Evolutionary conservation across 2,888 invertebrate genomes (phyloP).

Genomic region (Drosophila hawaiiensis): DNA sequence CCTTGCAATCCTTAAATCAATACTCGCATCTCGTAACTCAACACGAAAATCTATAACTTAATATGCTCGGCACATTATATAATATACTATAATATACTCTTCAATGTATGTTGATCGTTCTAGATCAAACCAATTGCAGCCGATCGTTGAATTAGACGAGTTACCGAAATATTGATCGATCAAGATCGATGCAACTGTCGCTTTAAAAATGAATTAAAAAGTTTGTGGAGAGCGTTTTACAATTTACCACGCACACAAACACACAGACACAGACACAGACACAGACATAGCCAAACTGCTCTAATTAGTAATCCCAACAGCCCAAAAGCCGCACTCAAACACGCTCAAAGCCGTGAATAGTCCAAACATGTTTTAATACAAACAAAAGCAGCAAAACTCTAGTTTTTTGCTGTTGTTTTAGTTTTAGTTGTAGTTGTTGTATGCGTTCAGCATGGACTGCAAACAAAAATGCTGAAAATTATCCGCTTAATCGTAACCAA

Average conservation of each 20-base stretch:
- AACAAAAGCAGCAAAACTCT: constrained; percentile 28
- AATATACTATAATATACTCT: too few relatives aligned
- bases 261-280: neutral
- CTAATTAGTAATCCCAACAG: constrained; percentile 34
- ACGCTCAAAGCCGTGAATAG: constrained; percentile 45
- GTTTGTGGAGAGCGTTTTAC: neutral
- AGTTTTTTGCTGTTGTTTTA: neutral
- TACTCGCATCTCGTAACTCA: neutral
- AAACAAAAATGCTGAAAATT: constrained; percentile 67
- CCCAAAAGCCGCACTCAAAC: constrained; percentile 37
- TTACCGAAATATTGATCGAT: neutral
- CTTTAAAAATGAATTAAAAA: neutral
- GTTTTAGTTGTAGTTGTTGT: neutral
- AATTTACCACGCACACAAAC: neutral
- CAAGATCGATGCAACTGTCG: neutral
- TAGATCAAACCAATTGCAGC: neutral
- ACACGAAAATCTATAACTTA: neutral
- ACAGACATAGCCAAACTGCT: neutral
- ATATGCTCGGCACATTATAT: neutral
- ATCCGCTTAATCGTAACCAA: constrained; percentile 53
- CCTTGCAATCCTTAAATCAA: neutral
- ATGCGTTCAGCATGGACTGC: constrained; percentile 41
- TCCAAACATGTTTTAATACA: constrained; percentile 42
- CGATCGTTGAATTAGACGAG: neutral
- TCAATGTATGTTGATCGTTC: neutral